Percentiles rank a stretch among this genome's conserved stretches.
phyloP scores from a whole-genome alignment of 2,888 invertebrate species.

The Cylloceria caligata region DNA sequence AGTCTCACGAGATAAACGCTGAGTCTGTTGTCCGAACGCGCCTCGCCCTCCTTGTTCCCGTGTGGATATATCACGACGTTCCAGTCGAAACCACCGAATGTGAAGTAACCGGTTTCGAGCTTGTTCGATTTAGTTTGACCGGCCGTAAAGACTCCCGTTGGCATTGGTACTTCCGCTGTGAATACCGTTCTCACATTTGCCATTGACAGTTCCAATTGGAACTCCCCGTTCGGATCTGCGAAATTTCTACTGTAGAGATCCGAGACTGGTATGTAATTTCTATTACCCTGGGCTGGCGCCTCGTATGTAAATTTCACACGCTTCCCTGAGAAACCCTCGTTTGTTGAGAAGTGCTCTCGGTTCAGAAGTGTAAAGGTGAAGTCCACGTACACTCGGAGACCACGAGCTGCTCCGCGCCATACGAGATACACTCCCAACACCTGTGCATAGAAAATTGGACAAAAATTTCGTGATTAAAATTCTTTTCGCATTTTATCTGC shows the following conservation, averaged over 20 bases:
- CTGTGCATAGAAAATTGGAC: slow-evolving; percentile 66
- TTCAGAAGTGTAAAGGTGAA: slow-evolving; percentile 93
- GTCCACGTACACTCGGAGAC: slow-evolving; percentile 91
- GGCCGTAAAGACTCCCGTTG: slow-evolving; percentile 79
- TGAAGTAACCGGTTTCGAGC: slow-evolving; percentile 89
- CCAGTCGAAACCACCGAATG: slow-evolving; percentile 94
- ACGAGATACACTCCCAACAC: slow-evolving; percentile 91
- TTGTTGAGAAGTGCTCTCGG: slow-evolving; percentile 93
- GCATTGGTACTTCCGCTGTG: slow-evolving; percentile 88
- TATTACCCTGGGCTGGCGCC: slow-evolving; percentile 90
- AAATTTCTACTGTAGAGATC: slow-evolving; percentile 90
- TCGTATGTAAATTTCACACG: slow-evolving; percentile 90
- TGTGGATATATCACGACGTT: slow-evolving; percentile 88
- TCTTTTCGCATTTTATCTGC: too few relatives aligned
- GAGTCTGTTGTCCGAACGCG: slow-evolving; percentile 84
- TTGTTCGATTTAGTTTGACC: slow-evolving; percentile 83
- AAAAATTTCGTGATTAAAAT: too few relatives aligned
- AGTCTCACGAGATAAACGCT: slow-evolving; percentile 89
- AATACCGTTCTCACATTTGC: slow-evolving; percentile 91
- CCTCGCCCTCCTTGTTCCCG: slow-evolving; percentile 86
- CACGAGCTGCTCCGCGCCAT: slow-evolving; percentile 91
- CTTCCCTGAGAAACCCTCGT: slow-evolving; percentile 92
- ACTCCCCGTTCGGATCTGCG: slow-evolving; percentile 92
- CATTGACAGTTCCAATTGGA: slow-evolving; percentile 92
- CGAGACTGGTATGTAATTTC: slow-evolving; percentile 90